Evolutionary conservation across 2,888 invertebrate genomes (phyloP).

Genomic region (Drosophila recens): DNA sequence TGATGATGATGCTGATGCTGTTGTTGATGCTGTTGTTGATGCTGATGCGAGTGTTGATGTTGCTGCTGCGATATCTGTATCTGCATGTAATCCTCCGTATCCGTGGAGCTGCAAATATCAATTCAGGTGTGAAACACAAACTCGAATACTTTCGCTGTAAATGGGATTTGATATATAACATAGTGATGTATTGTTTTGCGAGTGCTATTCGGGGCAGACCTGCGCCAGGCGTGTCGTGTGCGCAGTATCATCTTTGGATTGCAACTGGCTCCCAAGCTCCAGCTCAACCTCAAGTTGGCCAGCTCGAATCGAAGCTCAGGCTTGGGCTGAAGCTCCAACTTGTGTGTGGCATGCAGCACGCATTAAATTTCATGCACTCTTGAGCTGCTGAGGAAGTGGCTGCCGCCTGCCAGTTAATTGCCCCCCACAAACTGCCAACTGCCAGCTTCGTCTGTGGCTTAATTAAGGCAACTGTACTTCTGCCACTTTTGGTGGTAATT

Average conservation of each 20-base stretch:
- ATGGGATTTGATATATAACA: background rate
- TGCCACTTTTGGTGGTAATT: constrained; percentile 62
- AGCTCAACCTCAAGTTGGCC: background rate
- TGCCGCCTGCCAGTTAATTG: constrained; percentile 53
- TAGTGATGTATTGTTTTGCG: background rate
- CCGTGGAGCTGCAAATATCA: constrained; percentile 81
- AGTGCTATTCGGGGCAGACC: constrained; percentile 53
- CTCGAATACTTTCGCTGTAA: constrained; percentile 30
- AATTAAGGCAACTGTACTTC: constrained; percentile 73
- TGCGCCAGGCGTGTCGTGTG: constrained; percentile 81
- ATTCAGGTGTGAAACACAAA: background rate
- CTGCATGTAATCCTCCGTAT: constrained; percentile 86
- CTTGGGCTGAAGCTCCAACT: background rate
- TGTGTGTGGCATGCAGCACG: constrained; percentile 68
- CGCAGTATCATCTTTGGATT: constrained; percentile 82
- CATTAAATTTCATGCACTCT: constrained; percentile 82
- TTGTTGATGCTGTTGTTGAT: constrained; percentile 38
- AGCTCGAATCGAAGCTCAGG: background rate
- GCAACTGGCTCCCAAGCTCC: constrained; percentile 59
- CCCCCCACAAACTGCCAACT: background rate
- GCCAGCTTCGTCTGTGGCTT: constrained; percentile 44
- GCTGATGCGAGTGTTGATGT: constrained; percentile 60
- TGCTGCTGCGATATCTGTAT: constrained; percentile 86
- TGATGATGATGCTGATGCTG: constrained; percentile 35
- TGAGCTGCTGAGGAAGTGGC: constrained; percentile 62